Base-by-base conservation (phyloP, 2,888 invertebrate genomes). In the Holacanthella duospinosa region DNA sequence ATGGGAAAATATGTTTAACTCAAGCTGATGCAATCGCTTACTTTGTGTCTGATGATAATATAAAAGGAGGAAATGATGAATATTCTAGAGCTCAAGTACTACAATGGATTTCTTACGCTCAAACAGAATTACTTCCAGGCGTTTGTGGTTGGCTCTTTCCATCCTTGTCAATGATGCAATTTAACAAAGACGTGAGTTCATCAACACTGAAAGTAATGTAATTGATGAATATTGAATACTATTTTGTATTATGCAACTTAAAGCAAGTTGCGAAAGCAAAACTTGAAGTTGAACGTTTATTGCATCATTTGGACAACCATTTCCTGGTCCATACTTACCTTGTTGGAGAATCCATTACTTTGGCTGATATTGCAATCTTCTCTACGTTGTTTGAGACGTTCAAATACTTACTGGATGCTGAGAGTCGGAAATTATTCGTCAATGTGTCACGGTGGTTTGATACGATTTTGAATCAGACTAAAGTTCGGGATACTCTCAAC, bases 91-190 rank as follows among this genome's bases (percentile, higher is more conserved):
- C 96, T 6, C 85, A 87, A 76, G 84, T 99, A 66, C 82, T 88
- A 75, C 96, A 97, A 81, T 99, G 97, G 96, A 83, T 91, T 61
- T 86, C 87, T 70, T 97, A 92, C 82, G 88, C 91, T 16, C 96
- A 97, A 78, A 86, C 86, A 74, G 94, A 95, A 80, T 85, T 99
- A 74, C 82, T 94, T 74, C 96, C 97, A 59, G 87, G 91, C 60
- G 89, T 92, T 67, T 91, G 92, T 76, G 89, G 93, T 60, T 97
- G 94, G 94, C 91, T 96, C 54, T 97, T 95, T 79, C 99, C 99
- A 16, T 85, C 91, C 76, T 82, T 97, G 54, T 96, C 97, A 72
- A 88, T 95, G 73, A 86, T 93, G 83, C 89, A 87, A 74, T 89
- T 83, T 79, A 88, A 90, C 79, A 92, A 93, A 79, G 84, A 85